These are phyloP conservation scores for Pogonophryne albipinna DNA, from an alignment of 2,797 vertebrate species.

Conservation along the genomic window DNA sequence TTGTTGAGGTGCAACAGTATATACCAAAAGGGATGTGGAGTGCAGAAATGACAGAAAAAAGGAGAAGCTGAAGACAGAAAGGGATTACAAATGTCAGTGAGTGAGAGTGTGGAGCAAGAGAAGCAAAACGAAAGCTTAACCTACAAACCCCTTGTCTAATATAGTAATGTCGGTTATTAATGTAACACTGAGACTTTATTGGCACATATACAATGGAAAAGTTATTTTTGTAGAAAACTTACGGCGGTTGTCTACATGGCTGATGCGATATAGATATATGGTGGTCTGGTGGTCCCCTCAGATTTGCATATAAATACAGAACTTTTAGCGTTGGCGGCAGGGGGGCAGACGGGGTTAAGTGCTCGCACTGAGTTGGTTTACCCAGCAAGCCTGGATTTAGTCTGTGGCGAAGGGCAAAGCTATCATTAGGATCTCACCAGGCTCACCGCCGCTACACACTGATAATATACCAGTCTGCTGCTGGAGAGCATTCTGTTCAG, in stretches of 20 bases:
- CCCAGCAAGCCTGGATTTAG: slow-evolving; percentile 81
- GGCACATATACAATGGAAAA: slow-evolving; percentile 24
- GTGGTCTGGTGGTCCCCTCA: slow-evolving; percentile 62
- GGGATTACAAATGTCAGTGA: not conserved
- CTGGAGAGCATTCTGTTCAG: slow-evolving; percentile 27
- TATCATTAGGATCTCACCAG: slow-evolving; percentile 81
- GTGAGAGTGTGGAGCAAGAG: not conserved
- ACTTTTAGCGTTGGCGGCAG: slow-evolving; percentile 65
- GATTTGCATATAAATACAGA: slow-evolving; percentile 81
- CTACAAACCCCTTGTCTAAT: slow-evolving; percentile 21
- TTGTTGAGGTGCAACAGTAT: slow-evolving; percentile 17
- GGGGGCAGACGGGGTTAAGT: slow-evolving; percentile 79
- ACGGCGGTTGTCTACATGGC: slow-evolving; percentile 13
- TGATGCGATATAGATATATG: slow-evolving; percentile 40
- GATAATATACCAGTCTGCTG: slow-evolving; percentile 52
- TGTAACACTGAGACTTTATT: slow-evolving; percentile 13
- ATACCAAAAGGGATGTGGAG: slow-evolving; percentile 17
- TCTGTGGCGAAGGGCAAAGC: slow-evolving; percentile 74
- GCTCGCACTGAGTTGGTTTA: slow-evolving; percentile 75
- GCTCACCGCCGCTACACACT: slow-evolving; percentile 60
- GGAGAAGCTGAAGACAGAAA: not conserved
- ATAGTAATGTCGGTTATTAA: slow-evolving; percentile 20
- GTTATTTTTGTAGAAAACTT: slow-evolving; percentile 30
- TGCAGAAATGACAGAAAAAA: not conserved
- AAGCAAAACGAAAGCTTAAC: not conserved